These are phyloP conservation scores for Neoniphon sammara DNA, from an alignment of 2,797 vertebrate species.

Conservation along the genomic window DNA sequence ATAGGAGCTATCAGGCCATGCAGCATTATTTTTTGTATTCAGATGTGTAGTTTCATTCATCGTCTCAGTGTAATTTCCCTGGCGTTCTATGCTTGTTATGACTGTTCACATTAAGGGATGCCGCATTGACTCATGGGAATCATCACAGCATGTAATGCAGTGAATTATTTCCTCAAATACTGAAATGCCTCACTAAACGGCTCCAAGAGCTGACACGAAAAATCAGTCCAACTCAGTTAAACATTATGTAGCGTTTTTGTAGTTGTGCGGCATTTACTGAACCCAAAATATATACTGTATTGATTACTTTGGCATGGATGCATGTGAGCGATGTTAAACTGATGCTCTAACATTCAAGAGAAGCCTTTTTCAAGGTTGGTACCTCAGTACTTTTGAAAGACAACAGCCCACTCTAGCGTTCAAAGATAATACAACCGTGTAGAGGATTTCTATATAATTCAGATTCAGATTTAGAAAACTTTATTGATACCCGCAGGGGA, in stretches of 20 bases:
- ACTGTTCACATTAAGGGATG: not conserved
- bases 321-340: not conserved
- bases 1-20: accelerated
- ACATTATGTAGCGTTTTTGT: too few relatives aligned
- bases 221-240: too few relatives aligned
- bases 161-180: too few relatives aligned
- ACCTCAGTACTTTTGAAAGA: too few relatives aligned
- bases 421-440: not conserved
- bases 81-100: not conserved
- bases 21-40: too few relatives aligned
- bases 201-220: not conserved
- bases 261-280: too few relatives aligned
- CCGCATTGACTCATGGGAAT: not conserved
- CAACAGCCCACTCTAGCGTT: slow-evolving; percentile 61
- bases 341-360: not conserved
- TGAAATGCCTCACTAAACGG: not conserved
- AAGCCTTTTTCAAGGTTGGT: too few relatives aligned
- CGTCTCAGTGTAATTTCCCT: not conserved
- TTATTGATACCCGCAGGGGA: too few relatives aligned
- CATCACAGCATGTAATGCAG: slow-evolving; percentile 4
- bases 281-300: too few relatives aligned
- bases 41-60: not conserved
- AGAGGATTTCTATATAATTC: too few relatives aligned
- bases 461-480: too few relatives aligned
- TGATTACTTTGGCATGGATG: too few relatives aligned